Conservation (phyloP, 2,113 vertebrate genomes). For the Fukomys damarensis region DNA sequence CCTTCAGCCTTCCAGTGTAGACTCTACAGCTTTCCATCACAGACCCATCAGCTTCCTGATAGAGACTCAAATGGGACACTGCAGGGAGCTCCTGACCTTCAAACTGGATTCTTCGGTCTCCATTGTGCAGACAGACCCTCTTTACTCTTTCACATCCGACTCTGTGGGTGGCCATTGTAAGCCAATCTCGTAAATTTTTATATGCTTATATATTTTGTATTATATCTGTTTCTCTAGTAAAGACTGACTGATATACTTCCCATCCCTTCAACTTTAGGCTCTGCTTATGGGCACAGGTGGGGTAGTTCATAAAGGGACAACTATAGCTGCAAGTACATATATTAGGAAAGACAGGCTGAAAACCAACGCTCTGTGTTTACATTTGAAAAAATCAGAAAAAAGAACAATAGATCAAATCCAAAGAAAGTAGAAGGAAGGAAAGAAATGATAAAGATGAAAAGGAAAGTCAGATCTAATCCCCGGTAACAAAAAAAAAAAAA, state of each 20-base stretch:
- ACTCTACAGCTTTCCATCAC: background rate
- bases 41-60: background rate
- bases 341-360: background rate
- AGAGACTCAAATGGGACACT: background rate
- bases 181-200: background rate
- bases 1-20: background rate
- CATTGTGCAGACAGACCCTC: background rate
- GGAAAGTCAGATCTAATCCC: too few relatives aligned
- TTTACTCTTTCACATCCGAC: background rate
- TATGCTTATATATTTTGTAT: background rate
- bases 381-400: conserved; percentile 42
- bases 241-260: background rate
- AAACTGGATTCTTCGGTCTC: background rate
- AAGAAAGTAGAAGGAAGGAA: background rate
- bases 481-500: too few relatives aligned
- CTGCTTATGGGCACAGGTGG: background rate
- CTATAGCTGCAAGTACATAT: background rate
- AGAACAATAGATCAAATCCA: conserved; percentile 28
- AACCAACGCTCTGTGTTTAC: background rate
- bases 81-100: background rate
- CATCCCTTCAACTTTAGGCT: background rate
- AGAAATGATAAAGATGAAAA: conserved; percentile 14
- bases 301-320: background rate
- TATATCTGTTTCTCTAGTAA: background rate
- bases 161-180: background rate